Percentiles rank a stretch among this genome's conserved stretches.
phyloP scores from a whole-genome alignment of 2,888 invertebrate genomes.

The Lordiphosa andalusiaca region DNA sequence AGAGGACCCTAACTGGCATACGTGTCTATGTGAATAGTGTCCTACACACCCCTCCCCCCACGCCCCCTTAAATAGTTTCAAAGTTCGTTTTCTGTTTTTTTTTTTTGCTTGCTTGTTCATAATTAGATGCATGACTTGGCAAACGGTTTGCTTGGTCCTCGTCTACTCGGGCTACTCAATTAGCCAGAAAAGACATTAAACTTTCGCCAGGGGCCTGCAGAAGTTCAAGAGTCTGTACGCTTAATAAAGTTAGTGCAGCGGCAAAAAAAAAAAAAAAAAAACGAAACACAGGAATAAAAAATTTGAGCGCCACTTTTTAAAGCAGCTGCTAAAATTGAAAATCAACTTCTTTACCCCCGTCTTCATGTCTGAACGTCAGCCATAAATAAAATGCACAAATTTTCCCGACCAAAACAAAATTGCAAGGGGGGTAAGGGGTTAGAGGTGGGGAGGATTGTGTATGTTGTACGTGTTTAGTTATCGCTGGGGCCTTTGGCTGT shows the following conservation, averaged over 20 bases:
- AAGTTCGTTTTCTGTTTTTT: constrained; percentile 30
- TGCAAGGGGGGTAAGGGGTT: constrained; percentile 34
- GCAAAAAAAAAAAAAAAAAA: background rate
- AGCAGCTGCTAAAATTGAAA: constrained; percentile 63
- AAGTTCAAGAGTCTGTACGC: constrained; percentile 42
- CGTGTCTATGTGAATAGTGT: constrained; percentile 3
- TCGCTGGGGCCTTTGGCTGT: constrained; percentile 37
- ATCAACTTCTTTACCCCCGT: constrained; percentile 35
- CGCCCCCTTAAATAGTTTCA: constrained; percentile 42
- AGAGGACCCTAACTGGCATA: constrained; percentile 8
- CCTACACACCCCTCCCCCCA: constrained; percentile 28
- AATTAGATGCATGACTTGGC: constrained; percentile 71
- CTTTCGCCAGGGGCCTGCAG: constrained; percentile 48
- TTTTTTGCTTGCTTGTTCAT: constrained; percentile 39
- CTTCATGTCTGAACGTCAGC: constrained; percentile 58
- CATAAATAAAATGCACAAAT: constrained; percentile 67
- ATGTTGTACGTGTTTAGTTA: constrained; percentile 59
- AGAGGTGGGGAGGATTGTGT: constrained; percentile 27
- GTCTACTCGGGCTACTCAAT: constrained; percentile 53
- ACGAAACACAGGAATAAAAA: background rate
- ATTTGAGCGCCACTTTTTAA: constrained; percentile 60
- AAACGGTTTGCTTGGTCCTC: constrained; percentile 25
- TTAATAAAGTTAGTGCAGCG: constrained; percentile 56
- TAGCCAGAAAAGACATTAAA: constrained; percentile 71
- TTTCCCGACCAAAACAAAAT: constrained; percentile 53